Conservation (phyloP, 2,888 invertebrate species). For the Lobophora halterata region DNA sequence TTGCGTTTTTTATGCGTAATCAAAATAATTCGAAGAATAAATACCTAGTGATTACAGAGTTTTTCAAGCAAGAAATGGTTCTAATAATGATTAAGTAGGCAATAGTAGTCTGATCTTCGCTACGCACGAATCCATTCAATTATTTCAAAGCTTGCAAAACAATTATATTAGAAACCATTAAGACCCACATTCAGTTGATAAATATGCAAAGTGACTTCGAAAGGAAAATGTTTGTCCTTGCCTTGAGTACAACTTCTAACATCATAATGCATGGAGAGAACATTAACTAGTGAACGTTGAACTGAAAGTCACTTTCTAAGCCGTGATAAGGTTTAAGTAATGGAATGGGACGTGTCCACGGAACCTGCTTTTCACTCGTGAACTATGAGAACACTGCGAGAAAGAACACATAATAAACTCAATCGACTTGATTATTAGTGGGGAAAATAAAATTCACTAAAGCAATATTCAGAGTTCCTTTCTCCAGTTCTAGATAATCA, state of each 20-base stretch:
- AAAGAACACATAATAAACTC: too few relatives aligned
- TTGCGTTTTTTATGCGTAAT: too few relatives aligned
- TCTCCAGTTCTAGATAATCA: too few relatives aligned
- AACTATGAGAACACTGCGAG: constrained; percentile 14
- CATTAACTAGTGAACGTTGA: constrained; percentile 55
- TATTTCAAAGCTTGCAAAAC: neutral
- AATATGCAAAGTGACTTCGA: constrained; percentile 22
- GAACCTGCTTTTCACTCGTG: constrained; percentile 30
- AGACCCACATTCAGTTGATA: constrained; percentile 22
- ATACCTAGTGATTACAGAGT: too few relatives aligned
- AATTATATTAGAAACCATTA: constrained; percentile 3
- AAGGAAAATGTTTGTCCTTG: constrained; percentile 18
- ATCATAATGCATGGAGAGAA: constrained; percentile 36
- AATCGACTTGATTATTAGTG: too few relatives aligned
- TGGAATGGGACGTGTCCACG: constrained; percentile 16
- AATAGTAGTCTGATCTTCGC: too few relatives aligned
- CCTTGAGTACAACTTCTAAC: constrained; percentile 16
- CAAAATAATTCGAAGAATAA: too few relatives aligned
- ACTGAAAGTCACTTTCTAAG: constrained; percentile 62
- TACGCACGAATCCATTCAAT: too few relatives aligned
- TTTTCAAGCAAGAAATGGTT: too few relatives aligned
- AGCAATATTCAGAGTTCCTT: too few relatives aligned
- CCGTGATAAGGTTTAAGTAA: constrained; percentile 25
- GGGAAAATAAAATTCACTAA: too few relatives aligned
- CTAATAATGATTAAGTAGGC: too few relatives aligned